These are phyloP conservation scores for Carollia perspicillata DNA, from an alignment of 2,113 vertebrate species.

Conservation along the genomic window DNA sequence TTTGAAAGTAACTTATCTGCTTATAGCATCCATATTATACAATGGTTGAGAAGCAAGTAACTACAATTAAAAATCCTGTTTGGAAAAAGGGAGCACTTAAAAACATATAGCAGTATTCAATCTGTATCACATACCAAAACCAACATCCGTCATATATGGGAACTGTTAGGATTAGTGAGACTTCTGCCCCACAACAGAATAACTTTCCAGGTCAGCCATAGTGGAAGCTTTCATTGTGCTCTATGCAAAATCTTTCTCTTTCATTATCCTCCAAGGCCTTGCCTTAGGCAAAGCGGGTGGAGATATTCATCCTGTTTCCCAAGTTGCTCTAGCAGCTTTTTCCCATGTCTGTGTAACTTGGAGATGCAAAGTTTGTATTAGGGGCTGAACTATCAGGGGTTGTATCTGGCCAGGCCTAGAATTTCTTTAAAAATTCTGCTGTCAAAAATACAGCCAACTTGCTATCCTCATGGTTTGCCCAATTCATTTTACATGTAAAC, in stretches of 20 bases:
- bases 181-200: not conserved
- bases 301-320: not conserved
- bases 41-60: not conserved
- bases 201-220: not conserved
- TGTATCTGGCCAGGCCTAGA: not conserved
- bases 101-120: not conserved
- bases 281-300: not conserved
- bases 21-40: not conserved
- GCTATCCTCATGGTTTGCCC: not conserved
- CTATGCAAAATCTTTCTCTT: not conserved
- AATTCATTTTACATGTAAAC: not conserved
- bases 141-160: not conserved
- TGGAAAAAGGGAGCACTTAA: not conserved
- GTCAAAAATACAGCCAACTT: not conserved
- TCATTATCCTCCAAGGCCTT: not conserved
- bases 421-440: not conserved
- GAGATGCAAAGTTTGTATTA: not conserved
- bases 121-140: not conserved
- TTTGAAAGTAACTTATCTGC: not conserved
- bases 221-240: not conserved
- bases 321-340: not conserved
- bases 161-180: not conserved
- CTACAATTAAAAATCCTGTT: not conserved
- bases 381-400: not conserved
- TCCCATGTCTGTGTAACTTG: not conserved